phyloP scores from a whole-genome alignment of 2,797 vertebrate genomes.

The Peromyscus attwateri region DNA sequence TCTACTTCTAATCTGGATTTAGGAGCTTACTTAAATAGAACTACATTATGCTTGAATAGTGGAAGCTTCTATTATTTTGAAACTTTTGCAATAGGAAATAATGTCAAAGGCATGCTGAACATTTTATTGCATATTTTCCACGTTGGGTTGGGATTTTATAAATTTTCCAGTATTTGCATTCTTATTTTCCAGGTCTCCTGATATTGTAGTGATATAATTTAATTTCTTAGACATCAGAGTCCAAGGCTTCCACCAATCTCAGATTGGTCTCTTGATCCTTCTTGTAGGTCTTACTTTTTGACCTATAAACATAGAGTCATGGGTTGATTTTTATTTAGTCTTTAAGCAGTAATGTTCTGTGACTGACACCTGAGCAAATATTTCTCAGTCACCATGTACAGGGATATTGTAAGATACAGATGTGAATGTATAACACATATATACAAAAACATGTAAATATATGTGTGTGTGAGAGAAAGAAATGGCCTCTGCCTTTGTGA shows the following conservation, averaged over 20 bases:
- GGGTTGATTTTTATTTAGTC: not conserved
- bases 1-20: conserved; percentile 88
- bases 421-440: not conserved
- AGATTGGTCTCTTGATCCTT: not conserved
- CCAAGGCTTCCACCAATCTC: not conserved
- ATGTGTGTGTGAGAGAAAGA: not conserved
- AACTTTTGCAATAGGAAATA: conserved; percentile 59
- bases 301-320: conserved; percentile 1
- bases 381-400: not conserved
- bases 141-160: conserved; percentile 44
- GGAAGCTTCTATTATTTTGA: conserved; percentile 75
- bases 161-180: conserved; percentile 13
- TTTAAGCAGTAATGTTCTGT: not conserved
- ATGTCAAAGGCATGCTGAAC: not conserved
- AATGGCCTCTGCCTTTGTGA: not conserved
- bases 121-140: conserved; percentile 55
- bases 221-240: conserved; percentile 47
- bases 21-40: conserved; percentile 85
- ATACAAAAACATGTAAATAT: not conserved
- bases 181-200: conserved; percentile 1
- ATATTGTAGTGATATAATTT: not conserved
- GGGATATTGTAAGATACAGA: not conserved
- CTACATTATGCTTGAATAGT: conserved; percentile 85
- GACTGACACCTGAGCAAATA: not conserved
- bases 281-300: not conserved